A percentile compares a stretch with the other conserved stretches of the same genome.
These are phyloP conservation scores for Lamellibrachia columna DNA, from an alignment of 2,888 invertebrate genomes.

Conservation along the genomic window DNA sequence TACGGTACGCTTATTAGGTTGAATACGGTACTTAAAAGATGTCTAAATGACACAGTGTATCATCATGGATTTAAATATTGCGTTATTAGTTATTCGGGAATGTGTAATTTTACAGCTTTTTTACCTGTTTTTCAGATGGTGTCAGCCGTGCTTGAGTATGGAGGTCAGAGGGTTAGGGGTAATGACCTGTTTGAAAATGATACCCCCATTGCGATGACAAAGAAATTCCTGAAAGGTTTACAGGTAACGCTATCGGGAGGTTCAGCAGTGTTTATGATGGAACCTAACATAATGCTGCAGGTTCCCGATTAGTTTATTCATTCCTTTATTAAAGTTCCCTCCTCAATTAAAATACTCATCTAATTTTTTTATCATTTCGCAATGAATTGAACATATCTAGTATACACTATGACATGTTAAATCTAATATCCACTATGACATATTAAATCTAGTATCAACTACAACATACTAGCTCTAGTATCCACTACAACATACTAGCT, in stretches of 20 bases:
- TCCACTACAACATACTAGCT: too few species aligned
- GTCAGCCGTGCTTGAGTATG: constrained; percentile 81
- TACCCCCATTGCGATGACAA: constrained; percentile 88
- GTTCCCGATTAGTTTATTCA: too few species aligned
- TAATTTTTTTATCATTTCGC: too few species aligned
- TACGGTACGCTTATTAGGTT: too few species aligned
- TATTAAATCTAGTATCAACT: too few species aligned
- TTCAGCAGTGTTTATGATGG: not conserved
- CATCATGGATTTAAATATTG: not conserved
- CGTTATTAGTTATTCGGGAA: not conserved
- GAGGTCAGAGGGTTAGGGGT: constrained; percentile 82
- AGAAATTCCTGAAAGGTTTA: constrained; percentile 77
- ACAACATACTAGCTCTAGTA: too few species aligned
- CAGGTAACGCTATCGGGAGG: constrained; percentile 70
- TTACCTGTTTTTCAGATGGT: constrained; percentile 68
- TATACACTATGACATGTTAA: too few species aligned
- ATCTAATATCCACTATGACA: too few species aligned
- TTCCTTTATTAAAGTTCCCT: too few species aligned
- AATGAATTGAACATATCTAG: not conserved
- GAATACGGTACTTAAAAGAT: too few species aligned
- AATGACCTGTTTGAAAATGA: constrained; percentile 84
- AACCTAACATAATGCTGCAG: not conserved
- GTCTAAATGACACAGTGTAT: not conserved
- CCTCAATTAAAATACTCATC: too few species aligned
- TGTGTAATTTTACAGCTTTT: not conserved